Base-by-base conservation (phyloP, 2,113 vertebrate genomes). In the Origma solitaria region DNA sequence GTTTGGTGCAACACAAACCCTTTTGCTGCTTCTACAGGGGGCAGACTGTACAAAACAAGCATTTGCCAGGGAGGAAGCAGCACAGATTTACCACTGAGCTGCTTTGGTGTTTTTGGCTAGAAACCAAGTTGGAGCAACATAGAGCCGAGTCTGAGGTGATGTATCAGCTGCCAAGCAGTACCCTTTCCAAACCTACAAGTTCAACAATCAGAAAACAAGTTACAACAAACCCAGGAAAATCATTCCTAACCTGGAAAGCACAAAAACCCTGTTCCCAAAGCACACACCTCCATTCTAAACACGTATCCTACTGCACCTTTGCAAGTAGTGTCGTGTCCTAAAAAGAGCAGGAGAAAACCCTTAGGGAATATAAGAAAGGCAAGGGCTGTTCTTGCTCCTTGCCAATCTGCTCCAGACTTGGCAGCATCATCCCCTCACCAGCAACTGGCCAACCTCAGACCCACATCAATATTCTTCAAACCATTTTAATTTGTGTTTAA, bases 181-280 rank as follows among this genome's bases (percentile, higher is more conserved):
- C 69, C 45, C 60, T 86, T 95, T 92, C 92, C 93, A 96, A 93
- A 92, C 42, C 72, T 81, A 69, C 86, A 86, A 95, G 82, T 94
- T 92, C 88, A 92, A 96, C 69, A 82, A 93, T 82, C 85, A 94
- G 65, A 83, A 92, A 77, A 66, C 95, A 97, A 95, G 94, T 96
- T 90, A 79, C 64, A 82, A 96, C 94, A 16, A 93, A 96, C 79
- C 47, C 88, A 95, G 76, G 68, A 90, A 95, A 96, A 97, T 92
- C 51, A 25, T 87, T 91, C 71, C 86, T 90, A 92, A 91, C 89
- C 90, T 94, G 90, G 94, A 96, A 92, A 90, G 94, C 82, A 61
- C 86, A 93, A 75, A 92, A 97, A 65, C 77, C 64, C 61, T 79
- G 77, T 89, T 96, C 90, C 82, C 94, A 92, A 86, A 83, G 90